These are phyloP conservation scores for Muscicapa adusta DNA, from an alignment of 2,113 vertebrate genomes.

Conservation along the genomic window DNA sequence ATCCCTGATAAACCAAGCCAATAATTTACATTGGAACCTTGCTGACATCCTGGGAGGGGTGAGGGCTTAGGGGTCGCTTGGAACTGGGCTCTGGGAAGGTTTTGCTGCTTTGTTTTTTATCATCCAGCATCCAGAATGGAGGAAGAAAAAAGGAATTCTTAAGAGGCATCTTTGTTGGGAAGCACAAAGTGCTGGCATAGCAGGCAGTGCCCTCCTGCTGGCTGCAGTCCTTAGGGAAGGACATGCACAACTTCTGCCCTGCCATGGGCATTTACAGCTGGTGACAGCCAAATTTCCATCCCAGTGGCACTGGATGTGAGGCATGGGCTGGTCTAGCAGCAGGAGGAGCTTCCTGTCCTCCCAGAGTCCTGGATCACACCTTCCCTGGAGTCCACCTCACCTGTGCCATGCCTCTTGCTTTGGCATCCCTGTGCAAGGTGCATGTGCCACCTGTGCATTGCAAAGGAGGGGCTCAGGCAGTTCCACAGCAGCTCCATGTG, in stretches of 20 bases:
- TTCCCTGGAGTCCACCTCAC: neutral
- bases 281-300: neutral
- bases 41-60: neutral
- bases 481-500: neutral
- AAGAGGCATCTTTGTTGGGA: neutral
- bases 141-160: neutral
- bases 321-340: neutral
- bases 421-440: accelerated
- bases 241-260: neutral
- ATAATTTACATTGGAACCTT: neutral
- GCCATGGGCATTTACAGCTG: neutral
- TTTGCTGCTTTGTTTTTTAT: neutral
- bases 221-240: neutral
- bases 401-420: accelerated
- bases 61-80: neutral
- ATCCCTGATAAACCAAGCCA: neutral
- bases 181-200: neutral
- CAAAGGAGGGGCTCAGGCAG: neutral
- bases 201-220: neutral
- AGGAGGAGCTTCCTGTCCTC: neutral
- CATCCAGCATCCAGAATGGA: neutral
- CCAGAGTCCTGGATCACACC: neutral
- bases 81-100: neutral
- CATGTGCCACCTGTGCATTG: accelerated
- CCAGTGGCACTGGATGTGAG: neutral